Percentiles rank a stretch among this genome's conserved stretches.
phyloP scores from a whole-genome alignment of 2,888 invertebrate species.

The Galerucella nymphaeae region DNA sequence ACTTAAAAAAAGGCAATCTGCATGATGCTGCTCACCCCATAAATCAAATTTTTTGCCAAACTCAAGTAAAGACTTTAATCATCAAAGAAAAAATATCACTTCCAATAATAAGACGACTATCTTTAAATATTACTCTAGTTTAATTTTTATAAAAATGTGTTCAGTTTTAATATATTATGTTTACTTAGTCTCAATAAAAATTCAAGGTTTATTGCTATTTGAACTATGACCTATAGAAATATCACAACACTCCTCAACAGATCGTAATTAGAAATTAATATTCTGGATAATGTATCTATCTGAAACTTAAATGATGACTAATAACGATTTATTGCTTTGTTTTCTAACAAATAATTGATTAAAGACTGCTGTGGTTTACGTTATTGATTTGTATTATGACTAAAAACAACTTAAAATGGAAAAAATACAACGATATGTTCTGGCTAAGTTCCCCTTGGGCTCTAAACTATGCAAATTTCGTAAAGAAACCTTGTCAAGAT shows the following conservation, averaged over 20 bases:
- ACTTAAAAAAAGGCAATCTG: too few species aligned
- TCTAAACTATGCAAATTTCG: too few species aligned
- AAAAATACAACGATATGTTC: too few species aligned
- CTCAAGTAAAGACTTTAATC: too few species aligned
- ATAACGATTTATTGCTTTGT: not conserved
- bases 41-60: too few species aligned
- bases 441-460: too few species aligned
- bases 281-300: conserved; percentile 1
- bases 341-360: not conserved
- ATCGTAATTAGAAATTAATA: conserved; percentile 1
- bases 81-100: too few species aligned
- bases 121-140: not conserved
- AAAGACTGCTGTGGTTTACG: not conserved
- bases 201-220: conserved; percentile 4
- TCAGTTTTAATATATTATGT: not conserved
- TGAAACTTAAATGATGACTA: not conserved
- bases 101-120: too few species aligned
- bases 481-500: too few species aligned
- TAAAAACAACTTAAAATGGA: not conserved
- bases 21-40: too few species aligned
- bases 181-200: not conserved
- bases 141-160: not conserved
- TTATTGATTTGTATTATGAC: not conserved
- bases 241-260: not conserved
- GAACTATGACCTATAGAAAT: conserved; percentile 1